Base-by-base conservation (phyloP, 1,140 invertebrate genomes). In the Lucilia cuprina region DNA sequence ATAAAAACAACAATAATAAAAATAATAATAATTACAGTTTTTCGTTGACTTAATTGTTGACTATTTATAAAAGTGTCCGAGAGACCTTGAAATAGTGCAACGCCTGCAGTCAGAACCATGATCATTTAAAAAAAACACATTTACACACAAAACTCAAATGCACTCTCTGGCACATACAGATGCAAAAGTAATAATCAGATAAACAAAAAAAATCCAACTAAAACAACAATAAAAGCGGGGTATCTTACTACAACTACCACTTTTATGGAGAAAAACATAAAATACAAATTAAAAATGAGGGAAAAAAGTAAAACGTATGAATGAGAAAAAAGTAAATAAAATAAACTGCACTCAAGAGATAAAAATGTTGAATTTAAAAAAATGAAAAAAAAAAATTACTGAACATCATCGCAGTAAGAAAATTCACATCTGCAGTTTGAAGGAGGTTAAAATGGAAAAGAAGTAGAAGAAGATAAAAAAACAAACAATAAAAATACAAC, bases 71-170 rank as follows among this genome's bases (percentile, higher is more conserved):
- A 80, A 49, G 41, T 80, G 41, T 50, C 41, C 77, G 77, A 80
- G 41, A 30, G 77, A 82, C 83, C 83, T 84, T 84, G 83, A 84
- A 84, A 84, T 84, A 84, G 83, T 84, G 83, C 83, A 84, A 84
- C 80, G 83, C 77, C 83, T 74, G 83, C 55, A 82, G 49, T 50
- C 65, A 80, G 12, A 80, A 41, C 77, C 77, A 80, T 34, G 60
- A 35, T 78, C n/a, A 49, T 30, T 30, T 30, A 30, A 30, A 30
- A 30, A 30, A 30, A 30, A 30, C 8, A 78, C 19, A 25, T 5
- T 25, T 41, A 70, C 60, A 35, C 82, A 35, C 30, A 2, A 17
- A 21, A 12, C 19, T 30, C 5, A 1, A 14, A 17, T 74, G 12
- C 13, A 8, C n/a, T 50, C 47, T 50, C 41, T 41, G 2, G 17